phyloP scores from a whole-genome alignment of 2,113 vertebrate species.

The Oncorhynchus tshawytscha region DNA sequence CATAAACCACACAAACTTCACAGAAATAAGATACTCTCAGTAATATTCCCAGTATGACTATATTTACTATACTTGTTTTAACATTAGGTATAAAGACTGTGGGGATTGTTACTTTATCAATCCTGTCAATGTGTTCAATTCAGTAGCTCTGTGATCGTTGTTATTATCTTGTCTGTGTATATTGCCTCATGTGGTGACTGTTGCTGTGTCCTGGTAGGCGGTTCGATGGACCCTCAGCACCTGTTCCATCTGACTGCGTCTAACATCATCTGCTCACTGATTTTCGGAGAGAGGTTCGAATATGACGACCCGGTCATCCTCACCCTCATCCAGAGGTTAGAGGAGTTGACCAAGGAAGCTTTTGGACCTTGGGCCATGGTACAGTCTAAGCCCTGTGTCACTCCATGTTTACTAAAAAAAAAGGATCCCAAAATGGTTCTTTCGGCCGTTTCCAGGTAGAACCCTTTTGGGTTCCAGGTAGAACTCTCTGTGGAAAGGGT shows the following conservation, averaged over 20 bases:
- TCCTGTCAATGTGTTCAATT: not conserved
- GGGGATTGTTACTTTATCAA: not conserved
- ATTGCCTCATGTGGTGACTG: not conserved
- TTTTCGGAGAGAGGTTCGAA: conserved; percentile 69
- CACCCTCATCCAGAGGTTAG: conserved; percentile 25
- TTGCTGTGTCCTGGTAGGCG: conserved; percentile 37
- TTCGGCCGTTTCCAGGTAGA: too few relatives aligned
- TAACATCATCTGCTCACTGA: conserved; percentile 76
- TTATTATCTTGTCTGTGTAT: not conserved
- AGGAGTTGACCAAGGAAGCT: conserved; percentile 31
- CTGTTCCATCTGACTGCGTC: conserved; percentile 67
- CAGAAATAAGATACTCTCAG: not conserved
- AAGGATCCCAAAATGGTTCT: too few relatives aligned
- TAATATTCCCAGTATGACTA: not conserved
- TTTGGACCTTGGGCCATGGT: conserved; percentile 64
- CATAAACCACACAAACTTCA: not conserved
- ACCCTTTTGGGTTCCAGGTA: too few relatives aligned
- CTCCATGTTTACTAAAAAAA: too few relatives aligned
- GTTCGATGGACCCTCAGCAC: conserved; percentile 41
- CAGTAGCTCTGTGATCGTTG: not conserved
- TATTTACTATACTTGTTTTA: not conserved
- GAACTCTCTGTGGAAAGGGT: too few relatives aligned
- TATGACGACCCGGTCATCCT: conserved; percentile 63
- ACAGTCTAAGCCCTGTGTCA: not conserved
- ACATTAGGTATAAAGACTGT: not conserved